Evolutionary conservation across 1,140 invertebrate species (phyloP), one percentile per base, ranked within the genome.

Genomic region (Calliopsis andreniformis): DNA sequence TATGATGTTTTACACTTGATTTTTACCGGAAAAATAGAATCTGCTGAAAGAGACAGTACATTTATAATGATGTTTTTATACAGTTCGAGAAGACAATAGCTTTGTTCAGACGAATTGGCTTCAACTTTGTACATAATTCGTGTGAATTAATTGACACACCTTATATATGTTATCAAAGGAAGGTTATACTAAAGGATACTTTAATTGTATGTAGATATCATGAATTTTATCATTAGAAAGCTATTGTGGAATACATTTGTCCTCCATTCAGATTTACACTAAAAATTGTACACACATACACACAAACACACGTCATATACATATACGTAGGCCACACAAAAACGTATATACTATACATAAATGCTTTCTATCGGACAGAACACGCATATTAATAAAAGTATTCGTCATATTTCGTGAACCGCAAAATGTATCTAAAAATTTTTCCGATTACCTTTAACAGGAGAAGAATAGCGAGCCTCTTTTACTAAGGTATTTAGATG

Each of bases 401-500:
- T 76, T 76, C 63, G 63, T 42, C 18, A 49, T 58, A 32, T 49
- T 68, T 68, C 42, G 53, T 58, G 14, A 75, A 68, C 30, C 56
- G 28, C 43, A 76, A 68, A 16, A 35, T 42, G 62, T 68, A 76
- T 76, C 64, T 68, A 68, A 73, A 18, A 5, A 68, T 68, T 68
- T 68, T 68, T 76, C 32, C 32, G 42, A 59, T 47, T 49, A 28
- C 23, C 32, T 25, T 35, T 56, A 68, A 76, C 39, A 30, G n/a
- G 35, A 39, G 10, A 10, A 39, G 10, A 5, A 49, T 68, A 68
- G 70, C 39, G 62, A 66, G 62, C 32, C 51, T 68, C 43, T 58
- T 76, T 76, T 76, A 76, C 35, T 58, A 59, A 35, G 64, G 23
- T 76, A 68, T 68, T 43, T 76, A 68, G 51, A 76, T 23, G 14